A percentile compares a stretch with the other conserved stretches of the same genome.
Evolutionary conservation across 2,113 vertebrate genomes (phyloP).

Genomic region (Falco punctatus): DNA sequence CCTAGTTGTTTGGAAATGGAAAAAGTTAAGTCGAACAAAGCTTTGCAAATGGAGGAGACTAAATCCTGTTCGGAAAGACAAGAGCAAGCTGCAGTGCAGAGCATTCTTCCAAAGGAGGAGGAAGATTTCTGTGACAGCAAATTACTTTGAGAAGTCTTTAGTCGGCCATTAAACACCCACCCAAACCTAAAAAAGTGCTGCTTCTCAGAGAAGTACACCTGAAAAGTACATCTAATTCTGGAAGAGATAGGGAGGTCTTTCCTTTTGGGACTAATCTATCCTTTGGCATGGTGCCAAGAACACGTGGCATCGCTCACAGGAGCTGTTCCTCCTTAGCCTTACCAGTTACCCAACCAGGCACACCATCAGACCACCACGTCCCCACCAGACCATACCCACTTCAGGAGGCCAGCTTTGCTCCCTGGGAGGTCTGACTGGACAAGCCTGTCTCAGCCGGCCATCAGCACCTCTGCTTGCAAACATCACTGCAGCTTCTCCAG

Average conservation of each 20-base stretch:
- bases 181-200: not conserved
- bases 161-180: not conserved
- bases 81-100: fast-evolving
- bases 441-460: not conserved
- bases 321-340: fast-evolving
- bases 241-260: not conserved
- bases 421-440: not conserved
- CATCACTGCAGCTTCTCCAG: not conserved
- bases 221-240: not conserved
- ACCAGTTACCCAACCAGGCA: not conserved
- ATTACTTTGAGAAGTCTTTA: not conserved
- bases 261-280: not conserved
- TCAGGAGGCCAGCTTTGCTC: not conserved
- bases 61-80: not conserved
- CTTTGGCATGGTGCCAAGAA: not conserved
- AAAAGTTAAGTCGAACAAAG: not conserved
- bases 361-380: not conserved
- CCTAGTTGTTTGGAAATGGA: not conserved
- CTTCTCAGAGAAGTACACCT: not conserved
- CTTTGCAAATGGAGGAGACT: not conserved
- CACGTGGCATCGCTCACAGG: fast-evolving
- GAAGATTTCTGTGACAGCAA: not conserved
- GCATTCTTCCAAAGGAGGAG: not conserved
- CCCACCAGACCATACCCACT: fast-evolving
- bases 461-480: not conserved